These are phyloP conservation scores for Virgularia gustaviana DNA, from an alignment of 92 coral and sea anemone species.

Conservation along the genomic window DNA sequence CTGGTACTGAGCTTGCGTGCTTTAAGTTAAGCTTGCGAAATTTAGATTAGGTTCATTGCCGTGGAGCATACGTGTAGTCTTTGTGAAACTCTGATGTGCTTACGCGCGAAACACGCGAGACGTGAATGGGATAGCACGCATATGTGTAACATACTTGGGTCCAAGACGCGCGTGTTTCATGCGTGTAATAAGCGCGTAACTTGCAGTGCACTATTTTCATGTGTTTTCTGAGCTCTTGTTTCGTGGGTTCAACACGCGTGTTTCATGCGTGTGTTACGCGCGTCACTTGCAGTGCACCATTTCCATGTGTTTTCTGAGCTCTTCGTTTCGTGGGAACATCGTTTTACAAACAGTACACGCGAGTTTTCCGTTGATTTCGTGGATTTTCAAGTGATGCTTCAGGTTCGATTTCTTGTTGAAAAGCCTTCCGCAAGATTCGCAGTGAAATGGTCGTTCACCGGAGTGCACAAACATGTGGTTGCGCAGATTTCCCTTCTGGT, in stretches of 20 bases:
- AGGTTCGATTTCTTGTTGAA: constrained; percentile 98
- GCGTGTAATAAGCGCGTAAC: not conserved
- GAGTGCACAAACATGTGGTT: constrained; percentile 98
- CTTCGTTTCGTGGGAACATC: constrained; percentile 66
- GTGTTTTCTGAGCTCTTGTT: constrained; percentile 72
- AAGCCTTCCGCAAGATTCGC: constrained; percentile 82
- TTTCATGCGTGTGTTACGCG: too few species aligned
- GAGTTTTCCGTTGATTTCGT: constrained; percentile 72
- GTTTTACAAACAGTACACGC: constrained; percentile 77
- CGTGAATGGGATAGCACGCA: too few species aligned
- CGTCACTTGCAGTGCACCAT: constrained; percentile 47
- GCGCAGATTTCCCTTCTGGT: constrained; percentile 92
- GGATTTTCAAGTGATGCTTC: constrained; percentile 94
- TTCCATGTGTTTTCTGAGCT: constrained; percentile 69
- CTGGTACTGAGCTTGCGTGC: too few species aligned
- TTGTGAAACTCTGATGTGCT: too few species aligned
- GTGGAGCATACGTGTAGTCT: too few species aligned
- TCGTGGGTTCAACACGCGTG: not conserved
- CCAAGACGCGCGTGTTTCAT: not conserved
- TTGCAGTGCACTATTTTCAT: constrained; percentile 55
- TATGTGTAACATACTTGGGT: too few species aligned
- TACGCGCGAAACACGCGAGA: too few species aligned
- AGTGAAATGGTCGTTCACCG: constrained; percentile 91
- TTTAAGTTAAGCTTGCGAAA: too few species aligned
- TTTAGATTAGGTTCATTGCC: too few species aligned